Evolutionary conservation across 1,140 invertebrate species (phyloP).

Genomic region (Procambarus clarkii): DNA sequence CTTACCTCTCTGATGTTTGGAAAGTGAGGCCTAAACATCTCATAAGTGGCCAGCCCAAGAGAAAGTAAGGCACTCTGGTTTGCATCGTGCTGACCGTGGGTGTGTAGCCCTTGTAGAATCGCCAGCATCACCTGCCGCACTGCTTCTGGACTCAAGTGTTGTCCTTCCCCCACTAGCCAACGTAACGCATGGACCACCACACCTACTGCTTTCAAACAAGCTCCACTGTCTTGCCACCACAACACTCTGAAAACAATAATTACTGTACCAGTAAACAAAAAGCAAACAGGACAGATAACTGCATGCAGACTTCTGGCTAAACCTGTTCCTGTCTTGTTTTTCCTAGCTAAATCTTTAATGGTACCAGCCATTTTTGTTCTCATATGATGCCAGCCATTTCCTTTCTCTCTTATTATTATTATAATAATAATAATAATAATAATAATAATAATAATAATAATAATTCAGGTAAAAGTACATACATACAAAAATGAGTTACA

Average conservation of each 20-base stretch:
- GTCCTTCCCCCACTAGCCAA: constrained; percentile 31
- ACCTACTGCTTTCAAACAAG: constrained; percentile 85
- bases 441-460: too few relatives aligned
- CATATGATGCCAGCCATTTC: too few relatives aligned
- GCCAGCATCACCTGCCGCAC: constrained; percentile 84
- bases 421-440: too few relatives aligned
- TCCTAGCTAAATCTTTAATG: too few relatives aligned
- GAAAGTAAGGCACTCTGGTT: constrained; percentile 82
- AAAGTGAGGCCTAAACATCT: constrained; percentile 85
- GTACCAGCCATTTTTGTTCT: too few relatives aligned
- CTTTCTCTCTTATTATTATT: too few relatives aligned
- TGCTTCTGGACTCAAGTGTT: constrained; percentile 80
- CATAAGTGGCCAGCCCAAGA: constrained; percentile 87
- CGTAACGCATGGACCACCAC: constrained; percentile 81
- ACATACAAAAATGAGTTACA: too few relatives aligned
- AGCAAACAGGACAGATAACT: too few relatives aligned
- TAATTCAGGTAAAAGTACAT: too few relatives aligned
- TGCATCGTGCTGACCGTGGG: constrained; percentile 90
- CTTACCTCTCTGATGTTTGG: constrained; percentile 75
- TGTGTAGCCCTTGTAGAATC: constrained; percentile 84
- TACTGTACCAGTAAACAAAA: too few relatives aligned
- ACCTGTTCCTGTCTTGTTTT: too few relatives aligned
- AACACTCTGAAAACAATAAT: constrained; percentile 80
- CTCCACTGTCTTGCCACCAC: constrained; percentile 89
- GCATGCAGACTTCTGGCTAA: too few relatives aligned